phyloP scores from a whole-genome alignment of 2,888 invertebrate genomes.

The Idaea straminata region DNA sequence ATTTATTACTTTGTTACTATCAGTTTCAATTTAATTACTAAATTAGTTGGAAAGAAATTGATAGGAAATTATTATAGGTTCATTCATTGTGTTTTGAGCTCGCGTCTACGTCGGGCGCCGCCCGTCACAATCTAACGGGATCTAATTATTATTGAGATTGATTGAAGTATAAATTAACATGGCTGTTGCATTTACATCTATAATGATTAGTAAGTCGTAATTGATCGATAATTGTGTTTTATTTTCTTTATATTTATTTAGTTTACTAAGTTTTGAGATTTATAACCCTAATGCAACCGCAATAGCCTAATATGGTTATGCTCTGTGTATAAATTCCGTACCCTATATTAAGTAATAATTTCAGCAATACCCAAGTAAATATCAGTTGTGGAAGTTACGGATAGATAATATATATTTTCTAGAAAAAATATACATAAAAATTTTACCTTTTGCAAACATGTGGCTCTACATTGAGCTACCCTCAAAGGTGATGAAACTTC shows the following conservation, averaged over 20 bases:
- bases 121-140: constrained; percentile 16
- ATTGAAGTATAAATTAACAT: constrained; percentile 51
- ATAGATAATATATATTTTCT: no score
- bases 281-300: not conserved
- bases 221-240: constrained; percentile 22
- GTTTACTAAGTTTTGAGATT: not conserved
- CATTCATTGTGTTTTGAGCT: constrained; percentile 18
- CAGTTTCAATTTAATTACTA: not conserved
- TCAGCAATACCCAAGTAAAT: not conserved
- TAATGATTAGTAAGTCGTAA: constrained; percentile 25
- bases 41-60: not conserved
- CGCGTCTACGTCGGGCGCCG: constrained; percentile 11
- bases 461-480: constrained; percentile 86
- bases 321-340: not conserved
- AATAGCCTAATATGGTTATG: not conserved
- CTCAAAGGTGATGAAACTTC: constrained; percentile 85
- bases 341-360: not conserved
- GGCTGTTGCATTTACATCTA: constrained; percentile 27
- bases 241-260: constrained; percentile 5
- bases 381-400: not conserved
- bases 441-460: constrained; percentile 85
- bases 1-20: not conserved
- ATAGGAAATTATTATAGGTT: constrained; percentile 15
- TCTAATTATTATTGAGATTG: constrained; percentile 38
- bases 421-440: not conserved